These are phyloP conservation scores for Drosophila persimilis DNA, from an alignment of 1,140 invertebrate species.

Conservation along the genomic window DNA sequence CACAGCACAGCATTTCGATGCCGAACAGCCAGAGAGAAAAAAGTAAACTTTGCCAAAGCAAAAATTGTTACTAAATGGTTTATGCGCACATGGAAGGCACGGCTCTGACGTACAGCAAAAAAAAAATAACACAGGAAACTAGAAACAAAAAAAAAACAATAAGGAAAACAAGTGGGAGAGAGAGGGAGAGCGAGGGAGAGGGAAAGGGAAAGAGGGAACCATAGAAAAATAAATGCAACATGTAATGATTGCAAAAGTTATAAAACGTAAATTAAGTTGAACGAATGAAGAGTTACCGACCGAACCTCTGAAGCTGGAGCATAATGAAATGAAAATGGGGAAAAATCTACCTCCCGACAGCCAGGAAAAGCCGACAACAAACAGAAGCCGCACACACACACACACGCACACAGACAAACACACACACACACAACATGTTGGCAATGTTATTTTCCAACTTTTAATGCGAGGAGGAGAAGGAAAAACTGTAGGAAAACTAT, in stretches of 20 bases:
- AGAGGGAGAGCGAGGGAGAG: background rate
- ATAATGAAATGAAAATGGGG: constrained; percentile 67
- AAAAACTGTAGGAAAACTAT: constrained; percentile 56
- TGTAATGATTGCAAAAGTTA: constrained; percentile 80
- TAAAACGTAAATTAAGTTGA: constrained; percentile 81
- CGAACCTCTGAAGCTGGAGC: constrained; percentile 21
- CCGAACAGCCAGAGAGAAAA: constrained; percentile 4
- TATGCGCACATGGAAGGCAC: constrained; percentile 69
- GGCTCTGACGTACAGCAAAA: constrained; percentile 1
- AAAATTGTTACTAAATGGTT: constrained; percentile 74
- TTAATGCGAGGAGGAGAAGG: constrained; percentile 31
- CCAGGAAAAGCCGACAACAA: constrained; percentile 1
- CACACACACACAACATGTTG: constrained; percentile 46
- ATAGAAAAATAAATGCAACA: constrained; percentile 70
- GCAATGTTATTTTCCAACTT: constrained; percentile 64
- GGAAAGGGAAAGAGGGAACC: background rate
- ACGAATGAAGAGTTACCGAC: constrained; percentile 72
- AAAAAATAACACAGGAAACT: constrained; percentile 14
- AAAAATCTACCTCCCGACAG: constrained; percentile 16
- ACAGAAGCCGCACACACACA: constrained; percentile 24
- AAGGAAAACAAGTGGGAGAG: constrained; percentile 25
- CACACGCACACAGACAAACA: background rate
- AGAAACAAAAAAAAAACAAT: constrained; percentile 27
- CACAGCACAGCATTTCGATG: constrained; percentile 15
- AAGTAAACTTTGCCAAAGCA: constrained; percentile 65